Base-by-base conservation (phyloP, 2,888 invertebrate species). In the Auanema sp. region DNA sequence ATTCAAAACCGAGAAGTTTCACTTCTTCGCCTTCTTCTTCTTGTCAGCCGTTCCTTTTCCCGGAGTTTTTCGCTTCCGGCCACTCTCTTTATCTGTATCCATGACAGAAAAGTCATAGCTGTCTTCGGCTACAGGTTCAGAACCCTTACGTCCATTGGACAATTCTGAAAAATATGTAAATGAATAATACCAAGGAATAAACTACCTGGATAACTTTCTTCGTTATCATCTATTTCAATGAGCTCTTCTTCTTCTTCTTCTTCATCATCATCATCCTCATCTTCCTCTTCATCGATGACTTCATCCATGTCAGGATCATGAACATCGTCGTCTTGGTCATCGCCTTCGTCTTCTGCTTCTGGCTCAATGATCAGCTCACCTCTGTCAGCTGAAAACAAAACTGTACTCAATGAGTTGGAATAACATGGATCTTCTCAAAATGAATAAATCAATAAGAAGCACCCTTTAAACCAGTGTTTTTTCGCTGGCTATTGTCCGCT, bases 71-170 rank as follows among this genome's bases (percentile, higher is more conserved):
- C 25, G 16, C 53, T 21, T 52, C 2, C n/a, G n/a, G 8, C 53
- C 53, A 52, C 6, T 23, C 6, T 52, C 53, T 11, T 23, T 52
- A 41, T 64, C 60, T 3, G 60, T 64, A 25, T 64, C 67, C 58
- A 67, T 65, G 14, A 61, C 61, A 10, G 50, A 43, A 44, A 60
- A 64, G 24, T 67, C 67, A 56, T 60, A 65, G 58, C 58, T 60
- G 42, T 67, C 67, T 41, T 56, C 54, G 8, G 53, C 67, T 2
- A 33, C 60, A 1, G 47, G 44, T 11, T 42, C 40, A 14, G 53
- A n/a, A 14, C 43, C 33, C 11, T 14, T 24, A 54, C 42, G 18
- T 18, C 41, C 24, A 33, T 53, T 53, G 23, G 47, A 18, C 47
- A 47, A 47, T 47, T 47, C 47, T 47, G 10, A 47, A 47, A 47